Conservation (phyloP, 2,113 vertebrate genomes). For the Chionis minor region DNA sequence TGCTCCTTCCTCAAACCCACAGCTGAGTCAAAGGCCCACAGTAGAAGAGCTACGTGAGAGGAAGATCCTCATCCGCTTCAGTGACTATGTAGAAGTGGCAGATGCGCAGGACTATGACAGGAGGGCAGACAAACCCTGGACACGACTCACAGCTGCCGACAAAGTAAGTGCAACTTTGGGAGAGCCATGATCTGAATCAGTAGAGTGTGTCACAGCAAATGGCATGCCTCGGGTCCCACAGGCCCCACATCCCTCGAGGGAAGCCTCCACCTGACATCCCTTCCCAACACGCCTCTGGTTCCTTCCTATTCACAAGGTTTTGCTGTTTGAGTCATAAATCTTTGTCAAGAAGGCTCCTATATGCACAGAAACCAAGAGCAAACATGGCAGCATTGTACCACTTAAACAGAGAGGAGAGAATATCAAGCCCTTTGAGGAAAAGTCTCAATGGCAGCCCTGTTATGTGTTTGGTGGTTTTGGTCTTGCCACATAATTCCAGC, state of each 20-base stretch:
- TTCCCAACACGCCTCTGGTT: not conserved
- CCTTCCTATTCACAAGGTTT: not conserved
- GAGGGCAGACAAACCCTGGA: slow-evolving; percentile 97
- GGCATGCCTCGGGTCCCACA: not conserved
- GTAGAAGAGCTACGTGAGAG: slow-evolving; percentile 95
- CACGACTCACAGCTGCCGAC: slow-evolving; percentile 94
- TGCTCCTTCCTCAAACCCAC: not conserved
- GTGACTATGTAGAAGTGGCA: slow-evolving; percentile 97
- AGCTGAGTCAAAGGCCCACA: slow-evolving; percentile 97
- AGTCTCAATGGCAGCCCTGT: not conserved
- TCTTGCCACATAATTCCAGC: not conserved
- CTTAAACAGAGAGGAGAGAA: not conserved
- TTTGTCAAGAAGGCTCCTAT: not conserved
- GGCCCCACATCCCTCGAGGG: not conserved
- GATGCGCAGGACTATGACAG: slow-evolving; percentile 97
- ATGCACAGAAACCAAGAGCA: not conserved
- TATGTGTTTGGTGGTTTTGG: not conserved
- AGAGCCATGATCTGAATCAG: not conserved
- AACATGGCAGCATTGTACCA: not conserved
- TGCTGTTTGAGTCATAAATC: not conserved
- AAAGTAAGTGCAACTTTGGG: slow-evolving; percentile 77
- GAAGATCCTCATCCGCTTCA: slow-evolving; percentile 97
- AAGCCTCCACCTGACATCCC: not conserved
- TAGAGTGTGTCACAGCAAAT: not conserved
- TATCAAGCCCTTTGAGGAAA: not conserved